Percentiles rank a stretch among this genome's conserved stretches.
Conservation (phyloP, 2,113 vertebrate species). For the Bolborhynchus lineola region DNA sequence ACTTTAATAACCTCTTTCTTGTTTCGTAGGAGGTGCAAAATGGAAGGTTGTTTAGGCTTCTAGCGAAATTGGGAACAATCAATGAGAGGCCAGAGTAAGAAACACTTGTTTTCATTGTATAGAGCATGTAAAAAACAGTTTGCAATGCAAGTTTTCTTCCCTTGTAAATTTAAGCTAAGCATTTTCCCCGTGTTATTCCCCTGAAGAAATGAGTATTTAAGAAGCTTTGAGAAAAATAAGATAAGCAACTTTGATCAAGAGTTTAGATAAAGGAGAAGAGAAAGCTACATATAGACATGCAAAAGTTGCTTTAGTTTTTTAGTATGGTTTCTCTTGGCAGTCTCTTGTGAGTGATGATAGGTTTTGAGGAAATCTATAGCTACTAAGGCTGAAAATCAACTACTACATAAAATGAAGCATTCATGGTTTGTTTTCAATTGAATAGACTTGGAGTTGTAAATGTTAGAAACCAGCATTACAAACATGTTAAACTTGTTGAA, state of each 20-base stretch:
- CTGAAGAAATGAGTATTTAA: not conserved
- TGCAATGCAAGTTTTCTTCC: not conserved
- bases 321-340: not conserved
- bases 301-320: not conserved
- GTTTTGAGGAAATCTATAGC: not conserved
- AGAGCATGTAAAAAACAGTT: not conserved
- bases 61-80: slow-evolving; percentile 99
- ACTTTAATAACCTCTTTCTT: slow-evolving; percentile 32
- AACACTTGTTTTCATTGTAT: slow-evolving; percentile 42
- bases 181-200: not conserved
- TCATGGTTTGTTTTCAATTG: not conserved
- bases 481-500: not conserved
- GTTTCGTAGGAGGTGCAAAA: slow-evolving; percentile 95
- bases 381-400: not conserved
- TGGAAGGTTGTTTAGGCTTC: slow-evolving; percentile 95
- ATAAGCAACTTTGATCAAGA: not conserved
- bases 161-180: not conserved
- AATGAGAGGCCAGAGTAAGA: slow-evolving; percentile 99
- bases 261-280: not conserved
- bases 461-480: not conserved
- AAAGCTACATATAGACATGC: not conserved
- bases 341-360: not conserved
- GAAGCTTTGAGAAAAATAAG: not conserved
- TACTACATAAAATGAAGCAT: not conserved
- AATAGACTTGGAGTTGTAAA: not conserved